phyloP scores from a whole-genome alignment of 2,888 invertebrate species.

The Phragmatobia fuliginosa region DNA sequence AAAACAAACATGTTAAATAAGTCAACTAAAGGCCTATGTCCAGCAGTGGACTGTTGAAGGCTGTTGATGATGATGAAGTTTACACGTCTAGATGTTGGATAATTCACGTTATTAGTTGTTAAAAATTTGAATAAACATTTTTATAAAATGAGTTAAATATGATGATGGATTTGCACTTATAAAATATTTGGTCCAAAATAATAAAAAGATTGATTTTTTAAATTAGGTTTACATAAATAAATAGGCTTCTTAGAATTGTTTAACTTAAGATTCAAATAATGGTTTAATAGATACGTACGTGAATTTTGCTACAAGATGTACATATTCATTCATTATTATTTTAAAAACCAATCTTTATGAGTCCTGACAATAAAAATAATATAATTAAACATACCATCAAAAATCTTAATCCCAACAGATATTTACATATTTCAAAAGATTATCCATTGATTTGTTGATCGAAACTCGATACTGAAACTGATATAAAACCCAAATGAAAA shows the following conservation, averaged over 20 bases:
- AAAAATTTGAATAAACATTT: neutral
- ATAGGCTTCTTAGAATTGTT: neutral
- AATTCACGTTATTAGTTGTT: neutral
- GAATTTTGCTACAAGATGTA: neutral
- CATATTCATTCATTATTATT: neutral
- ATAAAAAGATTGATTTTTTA: too few species aligned
- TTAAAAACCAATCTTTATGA: neutral
- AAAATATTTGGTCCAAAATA: neutral
- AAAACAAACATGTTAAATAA: neutral
- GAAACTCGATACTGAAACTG: conserved; percentile 30
- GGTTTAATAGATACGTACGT: neutral
- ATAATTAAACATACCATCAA: conserved; percentile 4
- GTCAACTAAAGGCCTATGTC: too few species aligned
- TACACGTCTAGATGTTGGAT: neutral
- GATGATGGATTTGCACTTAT: neutral
- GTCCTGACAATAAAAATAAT: neutral
- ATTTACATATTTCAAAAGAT: conserved; percentile 21
- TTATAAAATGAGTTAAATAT: neutral
- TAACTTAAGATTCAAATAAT: neutral
- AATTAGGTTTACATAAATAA: too few species aligned
- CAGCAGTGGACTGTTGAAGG: too few species aligned
- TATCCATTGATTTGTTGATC: conserved; percentile 17
- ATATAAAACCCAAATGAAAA: conserved; percentile 33
- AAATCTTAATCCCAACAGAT: neutral
- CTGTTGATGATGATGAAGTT: too few species aligned